Conservation (phyloP, 2,888 invertebrate species). For the Parasteatoda lunata region DNA sequence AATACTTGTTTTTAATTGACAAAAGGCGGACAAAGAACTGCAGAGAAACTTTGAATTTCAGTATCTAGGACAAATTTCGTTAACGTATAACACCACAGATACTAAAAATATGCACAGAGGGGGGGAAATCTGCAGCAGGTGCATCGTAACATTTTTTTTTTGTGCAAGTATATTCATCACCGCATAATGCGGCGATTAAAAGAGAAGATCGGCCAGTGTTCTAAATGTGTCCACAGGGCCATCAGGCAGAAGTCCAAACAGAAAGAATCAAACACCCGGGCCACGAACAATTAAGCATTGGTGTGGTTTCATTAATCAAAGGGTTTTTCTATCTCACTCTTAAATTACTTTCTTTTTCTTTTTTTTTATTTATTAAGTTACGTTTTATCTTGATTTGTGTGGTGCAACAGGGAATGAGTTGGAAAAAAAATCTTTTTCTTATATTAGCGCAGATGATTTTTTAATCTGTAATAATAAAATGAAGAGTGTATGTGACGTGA, state of each 20-base stretch:
- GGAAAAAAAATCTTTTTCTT: too few species aligned
- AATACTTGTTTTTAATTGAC: neutral
- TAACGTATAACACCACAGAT: neutral
- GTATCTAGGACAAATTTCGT: neutral
- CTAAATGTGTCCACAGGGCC: neutral
- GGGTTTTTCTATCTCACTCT: neutral
- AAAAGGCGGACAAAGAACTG: neutral
- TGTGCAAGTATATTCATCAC: neutral
- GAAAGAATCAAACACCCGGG: neutral
- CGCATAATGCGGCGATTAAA: neutral
- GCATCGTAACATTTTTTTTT: neutral
- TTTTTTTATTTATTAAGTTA: too few species aligned
- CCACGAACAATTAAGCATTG: neutral
- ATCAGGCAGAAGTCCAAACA: neutral
- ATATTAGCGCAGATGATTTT: too few species aligned
- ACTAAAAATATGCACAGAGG: neutral
- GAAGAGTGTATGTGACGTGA: too few species aligned
- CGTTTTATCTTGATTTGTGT: too few species aligned
- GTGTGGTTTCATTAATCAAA: neutral
- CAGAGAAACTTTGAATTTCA: neutral
- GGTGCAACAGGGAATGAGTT: too few species aligned
- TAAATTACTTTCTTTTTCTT: neutral
- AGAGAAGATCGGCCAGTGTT: neutral
- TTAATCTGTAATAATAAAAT: too few species aligned
- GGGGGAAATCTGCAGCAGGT: neutral